Base-by-base conservation (phyloP, 1,140 invertebrate genomes). In the Pseudoatta argentina region DNA sequence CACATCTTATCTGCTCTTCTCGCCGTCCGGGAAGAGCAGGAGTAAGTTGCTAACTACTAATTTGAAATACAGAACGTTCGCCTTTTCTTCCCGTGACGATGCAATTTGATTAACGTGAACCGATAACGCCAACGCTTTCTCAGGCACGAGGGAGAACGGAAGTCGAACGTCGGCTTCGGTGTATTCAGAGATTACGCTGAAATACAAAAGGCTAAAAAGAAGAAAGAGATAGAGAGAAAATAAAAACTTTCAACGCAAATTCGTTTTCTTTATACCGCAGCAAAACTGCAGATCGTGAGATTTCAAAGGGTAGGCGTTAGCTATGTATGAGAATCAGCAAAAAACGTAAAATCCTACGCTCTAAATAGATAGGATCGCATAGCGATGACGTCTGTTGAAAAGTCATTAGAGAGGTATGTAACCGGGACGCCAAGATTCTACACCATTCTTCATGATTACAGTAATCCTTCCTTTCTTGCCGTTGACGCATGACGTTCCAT, bases 381-480 rank as follows among this genome's bases (percentile, higher is more conserved):
- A 59, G 4, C 67, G 12, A 59, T 4, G 51, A 55, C 67, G 67
- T 73, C 21, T 81, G 69, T 63, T 75, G 73, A 34, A 73, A 73
- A 75, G 66, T 83, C 79, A 83, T 83, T 83, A 83, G 69, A 59
- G 24, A 48, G 14, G 16, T 71, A 18, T 59, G 16, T 51, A 63
- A 83, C 44, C 8, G 39, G 71, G 14, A 34, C 18, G 8, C 53
- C 12, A 57, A 57, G 66, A 66, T 72, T 66, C 53, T 82, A 6
- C 21, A 1, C 21, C 67, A 82, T 82, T 51, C 24, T 72, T 82
- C 78, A 72, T 72, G 66, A 82, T 82, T 73, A 81, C 30, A 27
- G 16, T 55, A 57, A 81, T 71, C 30, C 77, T 53, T 53, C 77
- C 48, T 81, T 71, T 81, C 64, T 69, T 81, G 63, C 7, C 21